Conservation (phyloP, 2,113 vertebrate species). For the Hassar affinis region DNA sequence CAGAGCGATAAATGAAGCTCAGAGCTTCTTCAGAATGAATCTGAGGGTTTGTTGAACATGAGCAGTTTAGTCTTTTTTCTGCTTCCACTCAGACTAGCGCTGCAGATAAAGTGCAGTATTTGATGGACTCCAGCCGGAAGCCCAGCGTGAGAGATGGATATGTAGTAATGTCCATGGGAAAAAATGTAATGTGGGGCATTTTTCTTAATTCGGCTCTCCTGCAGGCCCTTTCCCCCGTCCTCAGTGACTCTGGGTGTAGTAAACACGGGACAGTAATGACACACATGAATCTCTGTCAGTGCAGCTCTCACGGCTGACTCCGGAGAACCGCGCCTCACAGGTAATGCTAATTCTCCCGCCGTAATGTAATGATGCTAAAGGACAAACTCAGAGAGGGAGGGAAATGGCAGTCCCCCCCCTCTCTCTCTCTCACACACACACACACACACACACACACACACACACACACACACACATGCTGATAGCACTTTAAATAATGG, state of each 20-base stretch:
- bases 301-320: slow-evolving; percentile 17
- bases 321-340: slow-evolving; percentile 4
- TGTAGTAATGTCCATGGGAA: slow-evolving; percentile 35
- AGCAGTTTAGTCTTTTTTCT: not conserved
- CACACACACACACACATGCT: slow-evolving; percentile 22
- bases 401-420: not conserved
- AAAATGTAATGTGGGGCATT: slow-evolving; percentile 37
- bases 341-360: not conserved
- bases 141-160: slow-evolving; percentile 27
- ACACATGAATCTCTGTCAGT: slow-evolving; percentile 52
- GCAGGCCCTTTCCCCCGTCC: slow-evolving; percentile 24
- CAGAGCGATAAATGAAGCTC: too few relatives aligned
- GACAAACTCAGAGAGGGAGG: not conserved
- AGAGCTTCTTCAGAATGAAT: too few relatives aligned
- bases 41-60: too few relatives aligned
- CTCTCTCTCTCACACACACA: not conserved
- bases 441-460: slow-evolving; percentile 1
- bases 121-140: slow-evolving; percentile 11
- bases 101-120: not conserved
- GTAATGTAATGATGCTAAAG: not conserved
- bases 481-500: slow-evolving; percentile 53
- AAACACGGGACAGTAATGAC: slow-evolving; percentile 51
- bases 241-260: slow-evolving; percentile 9
- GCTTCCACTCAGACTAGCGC: not conserved
- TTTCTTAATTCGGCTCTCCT: slow-evolving; percentile 42